Evolutionary conservation across 2,797 vertebrate genomes (phyloP), one percentile per base, ranked within the genome.

Genomic region (Bradypus variegatus): DNA sequence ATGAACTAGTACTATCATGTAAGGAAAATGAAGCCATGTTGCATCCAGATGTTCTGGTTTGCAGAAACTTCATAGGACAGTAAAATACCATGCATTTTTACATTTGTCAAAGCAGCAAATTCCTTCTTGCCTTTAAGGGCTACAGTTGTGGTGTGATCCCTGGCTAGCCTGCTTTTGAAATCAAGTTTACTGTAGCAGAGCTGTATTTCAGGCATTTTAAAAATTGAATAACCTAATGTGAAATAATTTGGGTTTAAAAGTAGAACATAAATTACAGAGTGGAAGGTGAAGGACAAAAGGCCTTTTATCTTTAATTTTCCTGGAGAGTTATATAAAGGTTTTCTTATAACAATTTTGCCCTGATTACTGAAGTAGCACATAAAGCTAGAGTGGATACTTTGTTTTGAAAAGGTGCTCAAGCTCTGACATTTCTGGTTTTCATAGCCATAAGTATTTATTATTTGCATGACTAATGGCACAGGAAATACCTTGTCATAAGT

Each of bases 11-110:
- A 96, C 97, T 97, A 96, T 96, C 97, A 55, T 93, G 97, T 97
- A 97, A 97, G 98, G 97, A 97, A 98, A 97, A 97, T 94, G 96
- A 98, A 98, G 98, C 97, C 97, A 98, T 98, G 97, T 97, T 97
- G 97, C 97, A 96, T 95, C 97, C 97, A 95, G 96, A 94, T 92
- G 96, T 97, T 97, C 97, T 97, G 93, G 87, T 97, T 95, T 96
- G 96, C 96, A 97, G 97, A 97, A 96, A 95, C 95, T 95, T 97
- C 95, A 41, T 96, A 95, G 96, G 97, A 97, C 97, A 97, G 96
- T 94, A 95, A 95, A 77, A 94, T 94, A 97, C 89, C 96, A 96
- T 96, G 96, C 96, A 96, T 97, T 96, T 96, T 97, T 97, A 92
- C 93, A 94, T 97, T 97, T 78, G 72, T 96, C 96, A 81, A 96